Conservation (phyloP, 2,113 vertebrate genomes). For the Stigmatopora argus region DNA sequence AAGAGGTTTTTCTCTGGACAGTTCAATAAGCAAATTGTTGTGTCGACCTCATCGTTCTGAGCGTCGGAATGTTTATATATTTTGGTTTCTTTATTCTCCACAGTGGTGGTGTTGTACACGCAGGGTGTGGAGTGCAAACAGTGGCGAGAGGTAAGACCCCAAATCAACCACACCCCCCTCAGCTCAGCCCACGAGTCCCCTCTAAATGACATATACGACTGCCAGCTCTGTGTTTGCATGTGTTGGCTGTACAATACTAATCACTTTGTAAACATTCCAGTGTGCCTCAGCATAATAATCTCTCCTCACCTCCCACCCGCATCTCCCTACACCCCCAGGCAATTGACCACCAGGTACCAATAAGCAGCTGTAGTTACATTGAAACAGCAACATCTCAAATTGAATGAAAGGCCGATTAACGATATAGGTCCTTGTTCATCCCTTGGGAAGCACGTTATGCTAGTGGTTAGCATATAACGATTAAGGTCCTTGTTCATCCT, state of each 20-base stretch:
- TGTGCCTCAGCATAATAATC: constrained; percentile 7
- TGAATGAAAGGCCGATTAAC: neutral
- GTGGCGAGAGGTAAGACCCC: constrained; percentile 86
- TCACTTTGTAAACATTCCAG: constrained; percentile 36
- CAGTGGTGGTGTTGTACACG: constrained; percentile 93
- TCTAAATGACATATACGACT: constrained; percentile 12
- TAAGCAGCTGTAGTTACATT: constrained; percentile 19
- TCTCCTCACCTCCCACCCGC: neutral
- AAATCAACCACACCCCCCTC: neutral
- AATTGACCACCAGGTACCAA: constrained; percentile 24
- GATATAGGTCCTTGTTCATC: neutral
- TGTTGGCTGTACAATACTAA: constrained; percentile 28
- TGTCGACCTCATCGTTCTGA: no score
- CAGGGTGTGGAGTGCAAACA: constrained; percentile 87
- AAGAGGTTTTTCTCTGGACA: no score
- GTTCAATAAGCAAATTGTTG: no score
- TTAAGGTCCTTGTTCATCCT: no score
- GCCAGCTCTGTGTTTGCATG: constrained; percentile 22
- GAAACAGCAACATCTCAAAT: constrained; percentile 2
- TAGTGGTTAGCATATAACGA: neutral
- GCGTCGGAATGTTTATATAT: neutral
- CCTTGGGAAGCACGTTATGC: neutral
- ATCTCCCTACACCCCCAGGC: neutral
- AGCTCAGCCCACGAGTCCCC: constrained; percentile 27
- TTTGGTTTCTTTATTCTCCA: constrained; percentile 17